Evolutionary conservation across 1,140 invertebrate species (phyloP).

Genomic region (Aethina tumida): DNA sequence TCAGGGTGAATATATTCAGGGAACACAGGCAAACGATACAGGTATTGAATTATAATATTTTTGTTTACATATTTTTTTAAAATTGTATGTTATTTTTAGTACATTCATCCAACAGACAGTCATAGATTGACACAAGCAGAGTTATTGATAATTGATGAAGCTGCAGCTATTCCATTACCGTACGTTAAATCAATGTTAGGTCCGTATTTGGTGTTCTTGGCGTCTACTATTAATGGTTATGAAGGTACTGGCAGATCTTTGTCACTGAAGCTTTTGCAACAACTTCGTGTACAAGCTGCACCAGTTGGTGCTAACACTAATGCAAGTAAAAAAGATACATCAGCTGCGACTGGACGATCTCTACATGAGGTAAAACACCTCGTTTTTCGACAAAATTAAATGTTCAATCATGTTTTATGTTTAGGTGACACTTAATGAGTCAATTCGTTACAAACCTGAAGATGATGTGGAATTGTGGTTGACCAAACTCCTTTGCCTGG

Average conservation of each 20-base stretch:
- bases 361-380: conserved; percentile 39
- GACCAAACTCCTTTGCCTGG: conserved; percentile 83
- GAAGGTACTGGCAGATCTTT: conserved; percentile 96
- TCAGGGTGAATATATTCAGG: conserved; percentile 83
- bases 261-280: conserved; percentile 89
- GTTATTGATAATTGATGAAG: conserved; percentile 95
- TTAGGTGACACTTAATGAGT: conserved; percentile 77
- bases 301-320: conserved; percentile 39
- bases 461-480: conserved; percentile 92
- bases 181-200: conserved; percentile 86
- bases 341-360: conserved; percentile 41
- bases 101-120: conserved; percentile 89
- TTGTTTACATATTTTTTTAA: conserved; percentile 5
- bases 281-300: conserved; percentile 59
- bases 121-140: conserved; percentile 86
- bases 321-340: conserved; percentile 34
- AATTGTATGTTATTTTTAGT: conserved; percentile 46
- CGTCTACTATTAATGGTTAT: conserved; percentile 97
- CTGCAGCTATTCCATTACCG: conserved; percentile 94
- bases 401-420: conserved; percentile 5
- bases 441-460: conserved; percentile 84
- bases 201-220: conserved; percentile 90
- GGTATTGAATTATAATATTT: conserved; percentile 38
- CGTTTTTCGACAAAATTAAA: conserved; percentile 9
- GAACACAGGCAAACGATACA: conserved; percentile 96